phyloP scores from a whole-genome alignment of 2,797 vertebrate genomes.

The Cuculus canorus region DNA sequence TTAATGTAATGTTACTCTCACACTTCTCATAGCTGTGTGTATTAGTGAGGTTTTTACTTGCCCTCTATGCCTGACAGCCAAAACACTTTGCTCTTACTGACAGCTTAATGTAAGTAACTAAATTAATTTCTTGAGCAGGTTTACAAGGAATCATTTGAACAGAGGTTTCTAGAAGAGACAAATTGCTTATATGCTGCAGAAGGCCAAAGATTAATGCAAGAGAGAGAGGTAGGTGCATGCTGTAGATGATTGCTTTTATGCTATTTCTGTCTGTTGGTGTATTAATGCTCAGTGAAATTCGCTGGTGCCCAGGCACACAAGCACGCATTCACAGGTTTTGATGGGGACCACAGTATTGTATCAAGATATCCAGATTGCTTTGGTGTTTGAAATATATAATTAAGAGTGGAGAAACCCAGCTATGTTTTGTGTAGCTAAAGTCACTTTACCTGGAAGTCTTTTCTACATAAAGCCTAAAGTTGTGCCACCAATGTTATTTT shows the following conservation, averaged over 20 bases:
- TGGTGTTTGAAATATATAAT: background rate
- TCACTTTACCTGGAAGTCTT: background rate
- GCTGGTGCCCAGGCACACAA: background rate
- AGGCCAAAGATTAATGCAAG: constrained; percentile 85
- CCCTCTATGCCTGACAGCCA: background rate
- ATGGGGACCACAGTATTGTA: background rate
- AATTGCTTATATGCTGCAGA: constrained; percentile 84
- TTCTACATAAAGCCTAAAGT: background rate
- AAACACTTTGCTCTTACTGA: background rate
- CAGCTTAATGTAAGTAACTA: background rate
- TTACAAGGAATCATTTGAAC: constrained; percentile 84
- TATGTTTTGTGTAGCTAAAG: background rate
- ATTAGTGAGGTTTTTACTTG: background rate
- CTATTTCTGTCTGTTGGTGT: background rate
- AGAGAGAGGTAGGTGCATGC: constrained; percentile 78
- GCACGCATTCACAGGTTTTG: background rate
- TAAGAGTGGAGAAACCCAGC: background rate
- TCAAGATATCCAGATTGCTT: background rate
- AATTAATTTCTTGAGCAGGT: constrained; percentile 70
- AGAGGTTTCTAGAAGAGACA: constrained; percentile 84
- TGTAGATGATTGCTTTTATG: background rate
- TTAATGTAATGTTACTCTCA: background rate
- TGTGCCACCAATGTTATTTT: background rate
- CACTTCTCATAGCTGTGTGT: background rate
- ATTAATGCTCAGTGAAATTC: background rate